Conservation (phyloP, 2,113 vertebrate species). For the Entomyzon cyanotis region DNA sequence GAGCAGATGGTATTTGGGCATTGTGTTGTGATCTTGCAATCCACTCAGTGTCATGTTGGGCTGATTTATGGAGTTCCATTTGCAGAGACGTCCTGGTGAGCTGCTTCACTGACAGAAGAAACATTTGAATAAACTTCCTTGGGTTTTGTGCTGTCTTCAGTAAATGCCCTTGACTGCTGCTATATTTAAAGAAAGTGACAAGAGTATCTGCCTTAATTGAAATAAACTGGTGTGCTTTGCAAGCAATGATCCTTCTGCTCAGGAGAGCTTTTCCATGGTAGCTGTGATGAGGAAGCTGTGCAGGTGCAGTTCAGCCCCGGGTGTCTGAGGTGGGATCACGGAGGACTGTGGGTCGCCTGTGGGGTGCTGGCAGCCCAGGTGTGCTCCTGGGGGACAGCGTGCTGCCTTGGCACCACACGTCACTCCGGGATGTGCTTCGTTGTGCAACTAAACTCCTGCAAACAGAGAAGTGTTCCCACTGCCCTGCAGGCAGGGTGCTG, state of each 20-base stretch:
- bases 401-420: neutral
- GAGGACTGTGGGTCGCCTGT: neutral
- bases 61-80: neutral
- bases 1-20: neutral
- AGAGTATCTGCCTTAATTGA: neutral
- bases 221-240: neutral
- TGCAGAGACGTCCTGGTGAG: neutral
- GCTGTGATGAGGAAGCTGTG: neutral
- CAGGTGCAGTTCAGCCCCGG: neutral
- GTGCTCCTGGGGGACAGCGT: neutral
- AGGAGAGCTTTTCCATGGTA: slow-evolving; percentile 12
- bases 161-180: slow-evolving; percentile 8
- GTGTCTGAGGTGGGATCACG: neutral
- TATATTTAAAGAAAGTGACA: slow-evolving; percentile 17
- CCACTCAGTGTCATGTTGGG: neutral
- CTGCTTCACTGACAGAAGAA: slow-evolving; percentile 1
- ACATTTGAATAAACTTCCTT: slow-evolving; percentile 2
- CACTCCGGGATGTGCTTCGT: fast-evolving
- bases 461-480: fast-evolving
- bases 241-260: neutral
- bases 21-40: neutral
- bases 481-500: too few relatives aligned
- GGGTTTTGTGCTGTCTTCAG: slow-evolving; percentile 21
- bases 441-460: neutral
- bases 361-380: neutral